Evolutionary conservation across 53 echinoderm and acorn worm species (phyloP), one percentile per base, ranked within the genome.

Genomic region (Pentamera pediparva): DNA sequence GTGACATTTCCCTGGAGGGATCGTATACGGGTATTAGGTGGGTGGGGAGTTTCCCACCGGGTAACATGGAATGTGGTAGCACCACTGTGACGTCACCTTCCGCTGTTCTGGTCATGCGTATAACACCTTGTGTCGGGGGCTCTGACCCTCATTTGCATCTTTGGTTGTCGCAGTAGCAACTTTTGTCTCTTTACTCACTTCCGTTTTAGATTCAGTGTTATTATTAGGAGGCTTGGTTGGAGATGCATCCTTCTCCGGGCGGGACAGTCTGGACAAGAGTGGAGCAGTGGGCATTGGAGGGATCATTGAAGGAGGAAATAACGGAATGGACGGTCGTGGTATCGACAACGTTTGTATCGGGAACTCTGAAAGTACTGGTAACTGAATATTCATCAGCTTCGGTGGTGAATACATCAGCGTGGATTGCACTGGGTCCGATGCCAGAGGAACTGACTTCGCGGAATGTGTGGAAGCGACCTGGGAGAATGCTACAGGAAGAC

Each of bases 21-120:
- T 88, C 76, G 59, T 92, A 92, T 13, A 92, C 84, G 5, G 92
- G 92, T 41, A 92, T 92, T 28, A 92, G 32, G 52, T 92, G 92
- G 3, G 88, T 92, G 17, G 92, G 88, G 17, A 92, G 54, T 48
- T 92, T 88, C 17, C 92, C 88, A 6, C 82, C 82, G 3, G 85
- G 85, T 0, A 92, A 62, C 6, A 82, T 75, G 31, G 88, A 79
- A 21, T 78, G 79, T 2, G 92, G 88, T 13, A 92, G 62, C 21
- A 92, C 69, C n/a, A 92, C 65, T 11, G 78, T 85, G 43, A 92
- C 85, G 35, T 79, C 85, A 25, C 76, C 82, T 2, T 43, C 50
- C 22, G 40, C 75, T 22, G 75, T 35, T 19, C 37, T 59, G 11
- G 59, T 18, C 5, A 64, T 75, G 17, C 75, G 35, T 1, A 67